A percentile compares a stretch with the other conserved stretches of the same genome.
Conservation (phyloP, 2,797 vertebrate genomes). For the Momotus momota region DNA sequence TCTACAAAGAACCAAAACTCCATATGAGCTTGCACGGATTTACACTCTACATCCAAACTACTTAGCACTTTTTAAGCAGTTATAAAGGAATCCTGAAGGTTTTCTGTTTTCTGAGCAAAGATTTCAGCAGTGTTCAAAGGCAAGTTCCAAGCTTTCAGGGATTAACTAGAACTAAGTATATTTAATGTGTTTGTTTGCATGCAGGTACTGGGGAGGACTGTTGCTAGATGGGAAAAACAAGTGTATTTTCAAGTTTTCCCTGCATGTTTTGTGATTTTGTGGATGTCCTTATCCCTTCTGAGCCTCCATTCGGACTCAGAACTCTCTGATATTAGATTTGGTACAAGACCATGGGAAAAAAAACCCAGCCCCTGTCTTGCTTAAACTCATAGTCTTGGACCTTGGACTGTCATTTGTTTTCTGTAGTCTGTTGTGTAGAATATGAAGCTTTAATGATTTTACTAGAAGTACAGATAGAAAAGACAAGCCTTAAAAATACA, state of each 20-base stretch:
- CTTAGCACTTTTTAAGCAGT: not conserved
- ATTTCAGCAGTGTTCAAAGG: conserved; percentile 8
- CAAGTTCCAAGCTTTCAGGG: not conserved
- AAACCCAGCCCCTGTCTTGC: rapidly evolving
- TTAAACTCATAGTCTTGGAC: not conserved
- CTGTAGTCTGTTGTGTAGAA: not conserved
- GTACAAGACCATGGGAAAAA: not conserved
- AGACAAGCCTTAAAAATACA: not conserved
- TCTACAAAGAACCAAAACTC: conserved; percentile 45
- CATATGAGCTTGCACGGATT: not conserved
- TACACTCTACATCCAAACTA: not conserved
- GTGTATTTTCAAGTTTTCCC: not conserved
- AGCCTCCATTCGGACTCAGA: not conserved
- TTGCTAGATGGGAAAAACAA: not conserved
- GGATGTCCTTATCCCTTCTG: not conserved
- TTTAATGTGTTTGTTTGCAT: not conserved
- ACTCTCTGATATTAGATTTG: not conserved
- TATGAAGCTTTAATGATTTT: not conserved
- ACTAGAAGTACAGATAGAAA: not conserved
- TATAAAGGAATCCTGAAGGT: not conserved
- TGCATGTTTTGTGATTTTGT: not conserved
- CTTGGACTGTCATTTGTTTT: not conserved
- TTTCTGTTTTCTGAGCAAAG: not conserved
- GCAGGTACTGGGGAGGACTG: not conserved
- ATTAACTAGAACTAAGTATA: not conserved